Conservation (phyloP, 2,797 vertebrate genomes). For the Halcyon badia region DNA sequence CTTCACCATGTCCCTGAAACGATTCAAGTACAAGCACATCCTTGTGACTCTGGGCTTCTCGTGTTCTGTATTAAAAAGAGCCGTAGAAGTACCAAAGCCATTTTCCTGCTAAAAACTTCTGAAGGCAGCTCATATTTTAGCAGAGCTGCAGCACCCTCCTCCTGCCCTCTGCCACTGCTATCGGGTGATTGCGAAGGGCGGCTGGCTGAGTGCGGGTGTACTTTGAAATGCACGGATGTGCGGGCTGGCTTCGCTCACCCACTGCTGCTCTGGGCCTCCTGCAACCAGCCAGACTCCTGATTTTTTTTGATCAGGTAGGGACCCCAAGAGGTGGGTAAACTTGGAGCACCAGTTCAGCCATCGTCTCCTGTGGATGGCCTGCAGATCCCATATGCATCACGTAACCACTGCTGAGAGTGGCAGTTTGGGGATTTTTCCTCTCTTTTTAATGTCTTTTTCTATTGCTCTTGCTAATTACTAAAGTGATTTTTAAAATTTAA, state of each 20-base stretch:
- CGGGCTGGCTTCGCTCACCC: neutral
- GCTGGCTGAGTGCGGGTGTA: accelerated
- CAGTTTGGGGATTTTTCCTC: conserved; percentile 42
- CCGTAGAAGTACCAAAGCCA: neutral
- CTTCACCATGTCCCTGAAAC: neutral
- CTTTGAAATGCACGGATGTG: neutral
- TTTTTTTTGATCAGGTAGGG: neutral
- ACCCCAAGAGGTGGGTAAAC: neutral
- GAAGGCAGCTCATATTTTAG: neutral
- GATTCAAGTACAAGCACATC: neutral
- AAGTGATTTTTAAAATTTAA: conserved; percentile 74
- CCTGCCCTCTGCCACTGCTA: neutral
- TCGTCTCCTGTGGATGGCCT: neutral
- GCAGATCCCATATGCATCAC: neutral
- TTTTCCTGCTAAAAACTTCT: neutral
- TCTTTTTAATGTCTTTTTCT: conserved; percentile 38
- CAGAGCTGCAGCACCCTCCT: neutral
- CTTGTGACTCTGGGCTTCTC: neutral
- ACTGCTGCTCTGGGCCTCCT: neutral
- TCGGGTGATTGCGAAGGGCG: accelerated
- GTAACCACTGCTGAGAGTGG: neutral
- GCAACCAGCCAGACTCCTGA: neutral
- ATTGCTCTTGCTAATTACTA: conserved; percentile 72
- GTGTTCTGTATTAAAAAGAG: neutral
- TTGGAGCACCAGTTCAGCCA: neutral